Evolutionary conservation across 1,140 invertebrate species (phyloP), one percentile per base, ranked within the genome.

Genomic region (Tyrophagus putrescentiae): DNA sequence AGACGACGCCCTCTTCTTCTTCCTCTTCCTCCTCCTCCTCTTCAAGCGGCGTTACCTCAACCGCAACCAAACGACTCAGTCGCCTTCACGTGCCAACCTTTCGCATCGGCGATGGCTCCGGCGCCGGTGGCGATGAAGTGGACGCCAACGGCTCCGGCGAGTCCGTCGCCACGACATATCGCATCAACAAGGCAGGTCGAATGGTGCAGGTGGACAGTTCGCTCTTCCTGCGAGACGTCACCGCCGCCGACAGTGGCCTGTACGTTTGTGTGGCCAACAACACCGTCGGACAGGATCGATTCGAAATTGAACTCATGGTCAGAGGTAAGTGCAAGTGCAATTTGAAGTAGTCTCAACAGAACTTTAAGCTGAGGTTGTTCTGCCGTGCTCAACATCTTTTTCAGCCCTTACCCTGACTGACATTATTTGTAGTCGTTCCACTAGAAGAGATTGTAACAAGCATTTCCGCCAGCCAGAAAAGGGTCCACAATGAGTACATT

Each of bases 251-350:
- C 27, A 63, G 60, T n/a, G 65, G 65, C 1, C 61, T 65, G 23
- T 68, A 68, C 39, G 62, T 66, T 7, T 68, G 67, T 58, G 65
- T 67, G 13, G 64, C 64, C 31, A 68, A 68, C 44, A 68, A 68
- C 57, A 65, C 60, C 16, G 62, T 64, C 3, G 65, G 67, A 5
- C 59, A 67, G 44, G 67, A 68, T 53, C 62, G 61, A n/a, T 58
- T 61, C n/a, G 62, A 66, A 36, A 68, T 65, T 28, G 65, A 68
- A 11, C 56, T 68, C 4, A 34, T 65, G 23, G 63, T 68, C 3
- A 62, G 63, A 41, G 64, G 67, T 67, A 64, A 45, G 60, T 28
- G 5, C 0, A 39, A 42, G 25, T 21, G 25, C 18, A 42, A 21
- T 42, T 42, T 42, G 1, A 42, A 42, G 25, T n/a, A 13, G 11